Evolutionary conservation across 30 jellyfish, hydroid and myxozoan species (phyloP).

Genomic region (Aurelia aurita): DNA sequence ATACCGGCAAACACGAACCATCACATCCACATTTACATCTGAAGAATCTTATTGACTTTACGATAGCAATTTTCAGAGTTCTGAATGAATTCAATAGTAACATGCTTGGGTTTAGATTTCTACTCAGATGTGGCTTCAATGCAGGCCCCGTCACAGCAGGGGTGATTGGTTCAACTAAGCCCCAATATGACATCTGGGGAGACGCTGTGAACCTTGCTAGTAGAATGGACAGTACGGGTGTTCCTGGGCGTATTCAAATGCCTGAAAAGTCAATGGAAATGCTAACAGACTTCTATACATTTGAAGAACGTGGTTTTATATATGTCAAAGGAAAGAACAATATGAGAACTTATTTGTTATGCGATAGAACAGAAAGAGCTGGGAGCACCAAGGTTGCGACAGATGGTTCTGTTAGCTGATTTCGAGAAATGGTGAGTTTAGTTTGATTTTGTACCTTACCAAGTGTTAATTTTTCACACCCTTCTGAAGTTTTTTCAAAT

Average conservation of each 20-base stretch:
- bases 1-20: conserved; percentile 16
- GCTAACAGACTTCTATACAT: conserved; percentile 89
- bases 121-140: conserved; percentile 93
- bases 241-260: conserved; percentile 91
- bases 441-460: not conserved
- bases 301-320: conserved; percentile 86
- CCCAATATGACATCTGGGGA: conserved; percentile 99
- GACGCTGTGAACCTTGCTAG: conserved; percentile 99
- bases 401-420: not conserved
- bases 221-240: conserved; percentile 98
- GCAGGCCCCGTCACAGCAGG: conserved; percentile 99
- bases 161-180: conserved; percentile 98
- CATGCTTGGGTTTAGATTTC: conserved; percentile 94
- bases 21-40: conserved; percentile 83
- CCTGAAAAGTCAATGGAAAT: conserved; percentile 89
- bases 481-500: no score
- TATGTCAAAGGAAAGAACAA: conserved; percentile 94
- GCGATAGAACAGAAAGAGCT: conserved; percentile 41
- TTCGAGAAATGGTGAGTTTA: not conserved
- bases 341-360: conserved; percentile 83
- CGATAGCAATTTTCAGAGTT: conserved; percentile 85
- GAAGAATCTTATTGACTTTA: conserved; percentile 85
- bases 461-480: no score
- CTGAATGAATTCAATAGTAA: conserved; percentile 91
- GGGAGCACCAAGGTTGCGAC: conserved; percentile 7